Conservation (phyloP, 2,888 invertebrate genomes). For the Aproaerema taeniolella region DNA sequence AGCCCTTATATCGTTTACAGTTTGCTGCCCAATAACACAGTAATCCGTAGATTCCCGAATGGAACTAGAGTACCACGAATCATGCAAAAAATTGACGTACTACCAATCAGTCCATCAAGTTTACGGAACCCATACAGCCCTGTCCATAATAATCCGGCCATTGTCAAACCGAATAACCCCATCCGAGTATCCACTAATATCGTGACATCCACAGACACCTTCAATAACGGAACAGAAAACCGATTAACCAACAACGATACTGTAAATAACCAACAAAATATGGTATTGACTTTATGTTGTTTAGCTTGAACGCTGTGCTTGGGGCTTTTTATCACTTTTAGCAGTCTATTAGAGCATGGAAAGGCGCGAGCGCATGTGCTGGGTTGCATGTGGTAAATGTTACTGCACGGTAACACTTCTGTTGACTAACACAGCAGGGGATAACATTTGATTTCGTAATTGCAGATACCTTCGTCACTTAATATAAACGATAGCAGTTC, state of each 20-base stretch:
- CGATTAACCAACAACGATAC: slow-evolving; percentile 67
- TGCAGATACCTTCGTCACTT: slow-evolving; percentile 73
- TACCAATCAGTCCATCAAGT: slow-evolving; percentile 78
- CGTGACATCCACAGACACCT: slow-evolving; percentile 75
- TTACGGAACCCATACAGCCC: slow-evolving; percentile 79
- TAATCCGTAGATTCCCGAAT: slow-evolving; percentile 88
- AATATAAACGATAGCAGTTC: slow-evolving; percentile 70
- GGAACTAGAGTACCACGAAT: slow-evolving; percentile 86
- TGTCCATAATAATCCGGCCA: slow-evolving; percentile 76
- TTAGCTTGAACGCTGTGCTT: slow-evolving; percentile 70
- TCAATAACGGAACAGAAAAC: slow-evolving; percentile 78
- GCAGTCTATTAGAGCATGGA: slow-evolving; percentile 31
- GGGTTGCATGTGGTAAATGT: slow-evolving; percentile 46
- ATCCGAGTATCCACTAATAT: slow-evolving; percentile 82
- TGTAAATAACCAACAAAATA: slow-evolving; percentile 75
- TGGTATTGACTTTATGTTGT: slow-evolving; percentile 74
- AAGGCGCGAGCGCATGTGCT: slow-evolving; percentile 33
- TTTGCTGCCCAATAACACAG: slow-evolving; percentile 86
- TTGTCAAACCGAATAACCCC: slow-evolving; percentile 76
- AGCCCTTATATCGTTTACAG: slow-evolving; percentile 86
- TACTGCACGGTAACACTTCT: slow-evolving; percentile 46
- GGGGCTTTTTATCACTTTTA: slow-evolving; percentile 47
- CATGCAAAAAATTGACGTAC: slow-evolving; percentile 76
- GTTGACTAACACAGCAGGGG: slow-evolving; percentile 44
- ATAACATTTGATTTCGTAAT: slow-evolving; percentile 71